phyloP scores from a whole-genome alignment of 92 coral and sea anemone species.

The Paramuricea clavata region DNA sequence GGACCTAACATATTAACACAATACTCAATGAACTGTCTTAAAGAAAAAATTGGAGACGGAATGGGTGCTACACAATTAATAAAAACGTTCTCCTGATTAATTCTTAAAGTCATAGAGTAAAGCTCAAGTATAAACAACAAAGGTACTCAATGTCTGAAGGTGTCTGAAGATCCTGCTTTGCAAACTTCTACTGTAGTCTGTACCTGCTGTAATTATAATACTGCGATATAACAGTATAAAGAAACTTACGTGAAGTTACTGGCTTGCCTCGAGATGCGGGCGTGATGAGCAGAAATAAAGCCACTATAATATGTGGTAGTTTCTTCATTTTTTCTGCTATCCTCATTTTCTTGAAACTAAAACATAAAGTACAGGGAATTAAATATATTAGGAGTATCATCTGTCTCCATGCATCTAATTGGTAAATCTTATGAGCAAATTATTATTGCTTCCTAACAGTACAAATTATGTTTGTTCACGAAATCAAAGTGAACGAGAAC shows the following conservation, averaged over 20 bases:
- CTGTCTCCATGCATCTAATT: not conserved
- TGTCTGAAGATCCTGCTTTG: no score
- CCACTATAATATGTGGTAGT: not conserved
- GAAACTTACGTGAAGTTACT: conserved; percentile 11
- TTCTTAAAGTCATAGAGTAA: no score
- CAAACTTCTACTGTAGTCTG: no score
- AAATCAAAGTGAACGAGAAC: not conserved
- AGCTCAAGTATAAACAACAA: no score
- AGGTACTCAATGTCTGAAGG: no score
- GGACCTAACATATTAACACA: no score
- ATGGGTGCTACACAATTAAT: no score
- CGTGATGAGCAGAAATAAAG: not conserved
- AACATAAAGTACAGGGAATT: not conserved
- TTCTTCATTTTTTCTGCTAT: not conserved
- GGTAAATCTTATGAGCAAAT: not conserved
- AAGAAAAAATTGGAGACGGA: no score
- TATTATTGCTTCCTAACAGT: not conserved
- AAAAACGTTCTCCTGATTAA: no score
- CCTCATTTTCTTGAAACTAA: not conserved
- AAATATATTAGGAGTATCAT: not conserved
- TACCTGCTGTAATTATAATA: no score
- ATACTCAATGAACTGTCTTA: no score
- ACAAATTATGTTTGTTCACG: not conserved
- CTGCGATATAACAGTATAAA: no score
- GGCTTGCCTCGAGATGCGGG: not conserved